Percentiles rank a stretch among this genome's conserved stretches.
Conservation (phyloP, 2,113 vertebrate species). For the Chiloscyllium plagiosum region DNA sequence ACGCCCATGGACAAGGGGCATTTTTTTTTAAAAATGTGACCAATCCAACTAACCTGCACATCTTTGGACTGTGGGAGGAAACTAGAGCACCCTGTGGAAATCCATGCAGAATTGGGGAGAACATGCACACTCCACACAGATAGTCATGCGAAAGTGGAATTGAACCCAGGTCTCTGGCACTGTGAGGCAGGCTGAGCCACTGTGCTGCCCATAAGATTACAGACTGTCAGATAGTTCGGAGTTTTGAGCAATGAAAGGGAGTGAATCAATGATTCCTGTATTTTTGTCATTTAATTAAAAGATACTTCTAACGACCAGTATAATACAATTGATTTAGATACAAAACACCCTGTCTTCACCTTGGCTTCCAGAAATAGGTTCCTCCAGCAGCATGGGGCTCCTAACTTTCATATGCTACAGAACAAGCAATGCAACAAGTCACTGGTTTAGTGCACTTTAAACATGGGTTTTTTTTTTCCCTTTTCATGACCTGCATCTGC, state of each 20-base stretch:
- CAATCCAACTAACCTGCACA: too few species aligned
- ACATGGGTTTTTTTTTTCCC: background rate
- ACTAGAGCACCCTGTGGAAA: too few species aligned
- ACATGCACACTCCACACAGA: too few species aligned
- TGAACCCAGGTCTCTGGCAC: too few species aligned
- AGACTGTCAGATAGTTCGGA: background rate
- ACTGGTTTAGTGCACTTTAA: background rate
- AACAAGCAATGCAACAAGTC: background rate
- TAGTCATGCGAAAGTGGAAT: too few species aligned
- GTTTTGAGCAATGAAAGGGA: background rate
- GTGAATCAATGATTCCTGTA: background rate
- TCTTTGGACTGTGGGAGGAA: too few species aligned
- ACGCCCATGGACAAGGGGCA: too few species aligned
- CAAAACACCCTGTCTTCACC: too few species aligned
- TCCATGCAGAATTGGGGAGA: too few species aligned
- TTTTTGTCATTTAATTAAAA: background rate
- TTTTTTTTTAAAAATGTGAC: too few species aligned
- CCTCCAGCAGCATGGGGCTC: background rate
- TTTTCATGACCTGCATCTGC: background rate
- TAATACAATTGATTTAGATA: too few species aligned
- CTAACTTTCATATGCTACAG: background rate
- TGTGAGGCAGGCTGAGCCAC: too few species aligned
- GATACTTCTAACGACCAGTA: background rate
- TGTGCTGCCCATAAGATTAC: background rate
- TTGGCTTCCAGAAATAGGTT: background rate